Conservation (phyloP, 92 coral and sea anemone genomes). For the Umimayanthus kanabou region DNA sequence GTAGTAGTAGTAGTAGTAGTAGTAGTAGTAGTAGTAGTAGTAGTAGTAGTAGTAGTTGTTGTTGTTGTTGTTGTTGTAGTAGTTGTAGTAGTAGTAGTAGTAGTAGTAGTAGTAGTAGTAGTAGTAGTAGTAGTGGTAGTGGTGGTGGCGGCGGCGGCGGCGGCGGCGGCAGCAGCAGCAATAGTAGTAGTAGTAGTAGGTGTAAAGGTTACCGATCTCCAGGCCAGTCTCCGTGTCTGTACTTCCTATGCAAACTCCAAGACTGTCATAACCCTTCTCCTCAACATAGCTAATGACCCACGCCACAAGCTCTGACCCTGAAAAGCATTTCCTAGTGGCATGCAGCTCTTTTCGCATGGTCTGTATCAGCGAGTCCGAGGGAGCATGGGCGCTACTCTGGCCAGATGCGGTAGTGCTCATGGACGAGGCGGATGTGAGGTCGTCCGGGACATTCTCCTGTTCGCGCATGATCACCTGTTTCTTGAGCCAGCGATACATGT, state of each 20-base stretch:
- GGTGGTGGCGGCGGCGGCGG: too few relatives aligned
- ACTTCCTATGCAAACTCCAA: constrained; percentile 82
- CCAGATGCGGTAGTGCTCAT: constrained; percentile 62
- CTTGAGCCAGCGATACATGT: constrained; percentile 63
- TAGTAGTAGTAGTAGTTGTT: too few relatives aligned
- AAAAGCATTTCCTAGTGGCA: constrained; percentile 74
- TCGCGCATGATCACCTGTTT: constrained; percentile 62
- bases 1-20: too few relatives aligned
- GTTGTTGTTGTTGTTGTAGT: too few relatives aligned
- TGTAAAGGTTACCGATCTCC: constrained; percentile 63
- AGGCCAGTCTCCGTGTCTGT: constrained; percentile 77
- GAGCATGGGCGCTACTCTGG: constrained; percentile 65
- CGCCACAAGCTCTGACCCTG: constrained; percentile 69
- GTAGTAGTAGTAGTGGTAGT: too few relatives aligned
- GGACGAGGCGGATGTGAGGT: constrained; percentile 59
- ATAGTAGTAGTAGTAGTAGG: too few relatives aligned
- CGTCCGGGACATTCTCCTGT: constrained; percentile 54
- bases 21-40: too few relatives aligned
- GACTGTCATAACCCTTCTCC: constrained; percentile 64
- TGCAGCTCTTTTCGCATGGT: constrained; percentile 73
- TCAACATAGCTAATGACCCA: constrained; percentile 69
- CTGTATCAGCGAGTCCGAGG: constrained; percentile 76
- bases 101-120: too few relatives aligned
- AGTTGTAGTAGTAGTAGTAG: too few relatives aligned
- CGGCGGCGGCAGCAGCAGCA: too few relatives aligned